Conservation (phyloP, 2,888 invertebrate genomes). For the Nineta flava region DNA sequence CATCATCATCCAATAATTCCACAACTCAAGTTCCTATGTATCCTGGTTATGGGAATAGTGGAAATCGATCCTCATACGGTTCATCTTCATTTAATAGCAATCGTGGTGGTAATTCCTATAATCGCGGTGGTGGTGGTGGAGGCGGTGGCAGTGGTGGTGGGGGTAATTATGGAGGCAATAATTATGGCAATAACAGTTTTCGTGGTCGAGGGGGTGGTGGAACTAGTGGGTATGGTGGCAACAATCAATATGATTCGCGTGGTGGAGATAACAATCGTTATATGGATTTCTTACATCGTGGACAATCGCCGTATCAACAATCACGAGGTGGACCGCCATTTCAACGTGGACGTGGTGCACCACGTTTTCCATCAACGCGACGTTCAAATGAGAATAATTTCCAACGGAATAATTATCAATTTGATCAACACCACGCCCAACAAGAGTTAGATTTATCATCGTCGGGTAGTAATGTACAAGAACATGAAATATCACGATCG, state of each 20-base stretch:
- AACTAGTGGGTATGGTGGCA: neutral
- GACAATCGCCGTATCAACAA: constrained; percentile 1
- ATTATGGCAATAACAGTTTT: constrained; percentile 4
- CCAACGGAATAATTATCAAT: neutral
- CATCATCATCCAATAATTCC: constrained; percentile 14
- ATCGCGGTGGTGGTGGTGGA: constrained; percentile 19
- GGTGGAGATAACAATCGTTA: constrained; percentile 9
- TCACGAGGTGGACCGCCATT: constrained; percentile 8
- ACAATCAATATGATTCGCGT: neutral
- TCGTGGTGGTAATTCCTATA: constrained; percentile 16
- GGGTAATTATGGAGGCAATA: constrained; percentile 8
- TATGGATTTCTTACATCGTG: constrained; percentile 10
- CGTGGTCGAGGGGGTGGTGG: constrained; percentile 1
- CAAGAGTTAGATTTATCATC: constrained; percentile 5
- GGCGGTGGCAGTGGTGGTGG: constrained; percentile 9
- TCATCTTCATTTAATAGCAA: constrained; percentile 10
- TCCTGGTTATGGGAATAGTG: constrained; percentile 39
- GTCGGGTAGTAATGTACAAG: constrained; percentile 3
- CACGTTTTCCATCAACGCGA: constrained; percentile 10
- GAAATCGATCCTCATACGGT: constrained; percentile 15
- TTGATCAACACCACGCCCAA: neutral
- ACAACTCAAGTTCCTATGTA: constrained; percentile 42
- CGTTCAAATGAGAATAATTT: constrained; percentile 1
- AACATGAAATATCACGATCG: constrained; percentile 6
- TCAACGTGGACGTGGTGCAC: constrained; percentile 9